A percentile compares a stretch with the other conserved stretches of the same genome.
phyloP scores from a whole-genome alignment of 2,888 invertebrate species.

The Lepas anatifera region DNA sequence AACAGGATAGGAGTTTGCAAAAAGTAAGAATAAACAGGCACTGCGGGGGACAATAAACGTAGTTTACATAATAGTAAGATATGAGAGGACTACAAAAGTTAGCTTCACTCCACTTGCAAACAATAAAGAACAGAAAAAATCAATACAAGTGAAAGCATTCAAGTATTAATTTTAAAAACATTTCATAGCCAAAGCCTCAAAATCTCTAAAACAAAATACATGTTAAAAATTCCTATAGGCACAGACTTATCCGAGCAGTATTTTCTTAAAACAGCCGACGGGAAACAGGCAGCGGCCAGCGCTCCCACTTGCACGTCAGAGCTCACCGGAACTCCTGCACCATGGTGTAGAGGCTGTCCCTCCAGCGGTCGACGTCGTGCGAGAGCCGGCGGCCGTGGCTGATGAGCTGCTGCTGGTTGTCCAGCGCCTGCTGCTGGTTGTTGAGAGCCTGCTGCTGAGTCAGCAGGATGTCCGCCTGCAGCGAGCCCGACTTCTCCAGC shows the following conservation, averaged over 20 bases:
- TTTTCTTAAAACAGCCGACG: too few relatives aligned
- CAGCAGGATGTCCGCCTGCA: conserved; percentile 40
- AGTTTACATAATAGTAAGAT: too few relatives aligned
- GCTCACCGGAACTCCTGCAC: neutral
- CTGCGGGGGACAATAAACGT: too few relatives aligned
- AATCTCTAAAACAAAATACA: neutral
- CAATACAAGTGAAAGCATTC: too few relatives aligned
- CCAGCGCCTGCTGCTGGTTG: conserved; percentile 33
- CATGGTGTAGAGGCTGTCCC: neutral
- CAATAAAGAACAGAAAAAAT: too few relatives aligned
- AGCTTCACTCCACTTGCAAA: too few relatives aligned
- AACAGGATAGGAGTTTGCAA: neutral
- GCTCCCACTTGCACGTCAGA: too few relatives aligned
- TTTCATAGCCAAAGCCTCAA: neutral
- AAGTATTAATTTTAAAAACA: too few relatives aligned
- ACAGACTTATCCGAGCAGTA: too few relatives aligned
- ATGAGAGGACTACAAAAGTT: too few relatives aligned
- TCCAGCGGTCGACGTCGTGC: neutral
- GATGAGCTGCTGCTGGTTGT: conserved; percentile 33
- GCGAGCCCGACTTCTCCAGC: conserved; percentile 37
- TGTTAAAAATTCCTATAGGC: too few relatives aligned
- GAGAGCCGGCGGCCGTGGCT: conserved; percentile 27
- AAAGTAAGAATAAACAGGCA: neutral
- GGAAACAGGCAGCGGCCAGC: too few relatives aligned
- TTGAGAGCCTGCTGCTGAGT: conserved; percentile 33